Evolutionary conservation across 2,113 vertebrate species (phyloP).

Genomic region (Globicephala melas): DNA sequence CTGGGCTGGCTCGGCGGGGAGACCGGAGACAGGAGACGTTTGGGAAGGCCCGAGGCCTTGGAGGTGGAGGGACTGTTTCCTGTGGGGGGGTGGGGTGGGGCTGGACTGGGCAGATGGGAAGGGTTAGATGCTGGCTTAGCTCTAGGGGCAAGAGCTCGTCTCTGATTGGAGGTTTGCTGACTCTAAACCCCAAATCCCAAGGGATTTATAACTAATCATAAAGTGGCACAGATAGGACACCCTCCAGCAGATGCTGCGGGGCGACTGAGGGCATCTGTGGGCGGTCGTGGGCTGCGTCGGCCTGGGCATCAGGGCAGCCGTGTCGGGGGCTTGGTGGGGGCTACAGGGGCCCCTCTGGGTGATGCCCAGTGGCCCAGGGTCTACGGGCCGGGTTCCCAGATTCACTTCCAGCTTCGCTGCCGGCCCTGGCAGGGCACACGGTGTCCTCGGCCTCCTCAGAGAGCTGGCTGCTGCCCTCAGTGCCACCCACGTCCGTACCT

Average conservation of each 20-base stretch:
- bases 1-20: background rate
- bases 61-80: background rate
- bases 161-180: background rate
- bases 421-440: fast-evolving
- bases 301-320: background rate
- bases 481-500: fast-evolving
- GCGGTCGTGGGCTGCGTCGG: fast-evolving
- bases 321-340: fast-evolving
- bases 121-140: background rate
- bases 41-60: too few relatives aligned
- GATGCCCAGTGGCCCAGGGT: background rate
- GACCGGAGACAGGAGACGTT: background rate
- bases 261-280: fast-evolving
- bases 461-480: background rate
- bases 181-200: background rate
- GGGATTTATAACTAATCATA: background rate
- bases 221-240: background rate
- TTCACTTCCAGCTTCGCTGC: background rate
- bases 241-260: fast-evolving
- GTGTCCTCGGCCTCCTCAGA: fast-evolving
- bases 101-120: background rate
- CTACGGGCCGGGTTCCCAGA: background rate
- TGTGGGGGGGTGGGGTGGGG: background rate
- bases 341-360: too few relatives aligned
- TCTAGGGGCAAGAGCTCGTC: background rate